Evolutionary conservation across 2,888 invertebrate genomes (phyloP).

Genomic region (Brachypterus glaber): DNA sequence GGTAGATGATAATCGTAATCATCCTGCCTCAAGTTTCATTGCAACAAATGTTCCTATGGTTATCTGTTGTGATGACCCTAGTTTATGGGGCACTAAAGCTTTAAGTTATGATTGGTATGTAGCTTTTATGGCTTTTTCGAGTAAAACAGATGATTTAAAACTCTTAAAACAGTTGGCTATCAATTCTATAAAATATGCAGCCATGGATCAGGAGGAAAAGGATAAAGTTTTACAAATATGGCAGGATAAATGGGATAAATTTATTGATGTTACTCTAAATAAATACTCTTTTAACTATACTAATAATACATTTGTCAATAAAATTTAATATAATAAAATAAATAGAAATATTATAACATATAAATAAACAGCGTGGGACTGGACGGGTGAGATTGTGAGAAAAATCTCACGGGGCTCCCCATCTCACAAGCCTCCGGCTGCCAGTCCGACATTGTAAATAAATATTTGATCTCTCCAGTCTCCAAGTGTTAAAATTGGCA

Average conservation of each 20-base stretch:
- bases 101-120: slow-evolving; percentile 71
- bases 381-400: no score
- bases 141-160: slow-evolving; percentile 54
- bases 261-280: slow-evolving; percentile 38
- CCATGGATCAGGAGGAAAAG: slow-evolving; percentile 45
- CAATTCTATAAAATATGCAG: slow-evolving; percentile 65
- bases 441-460: no score
- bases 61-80: slow-evolving; percentile 68
- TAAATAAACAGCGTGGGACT: no score
- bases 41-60: slow-evolving; percentile 61
- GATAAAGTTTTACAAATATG: slow-evolving; percentile 44
- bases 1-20: slow-evolving; percentile 64
- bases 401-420: no score
- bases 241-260: slow-evolving; percentile 49
- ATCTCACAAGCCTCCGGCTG: no score
- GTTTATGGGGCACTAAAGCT: slow-evolving; percentile 60
- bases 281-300: no score
- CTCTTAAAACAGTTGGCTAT: slow-evolving; percentile 62
- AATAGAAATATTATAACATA: no score
- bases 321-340: no score
- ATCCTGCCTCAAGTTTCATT: slow-evolving; percentile 57
- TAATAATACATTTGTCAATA: no score
- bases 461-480: no score
- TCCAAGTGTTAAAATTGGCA: no score
- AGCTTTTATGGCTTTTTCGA: slow-evolving; percentile 65